Percentiles rank a stretch among this genome's conserved stretches.
Evolutionary conservation across 2,113 vertebrate species (phyloP).

Genomic region (Rhombomys opimus): DNA sequence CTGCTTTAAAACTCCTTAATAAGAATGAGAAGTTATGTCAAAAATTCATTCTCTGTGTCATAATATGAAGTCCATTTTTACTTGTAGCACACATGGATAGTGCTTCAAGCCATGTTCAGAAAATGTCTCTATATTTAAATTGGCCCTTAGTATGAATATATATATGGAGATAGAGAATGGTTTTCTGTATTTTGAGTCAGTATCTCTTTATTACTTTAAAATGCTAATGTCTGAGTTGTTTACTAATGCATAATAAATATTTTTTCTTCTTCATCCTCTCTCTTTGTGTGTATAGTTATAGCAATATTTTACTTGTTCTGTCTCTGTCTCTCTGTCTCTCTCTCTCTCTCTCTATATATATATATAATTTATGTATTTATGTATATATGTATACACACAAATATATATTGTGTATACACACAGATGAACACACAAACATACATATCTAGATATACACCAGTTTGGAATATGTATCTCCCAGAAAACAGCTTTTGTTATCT

Average conservation of each 20-base stretch:
- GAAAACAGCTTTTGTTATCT: neutral
- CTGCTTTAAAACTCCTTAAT: constrained; percentile 68
- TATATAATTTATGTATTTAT: neutral
- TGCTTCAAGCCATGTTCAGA: constrained; percentile 44
- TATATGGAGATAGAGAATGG: neutral
- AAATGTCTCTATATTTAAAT: constrained; percentile 54
- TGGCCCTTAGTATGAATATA: neutral
- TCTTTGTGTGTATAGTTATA: neutral
- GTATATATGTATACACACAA: neutral
- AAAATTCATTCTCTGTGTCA: constrained; percentile 14
- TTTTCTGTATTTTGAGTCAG: constrained; percentile 50
- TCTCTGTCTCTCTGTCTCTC: neutral
- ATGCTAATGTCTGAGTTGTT: neutral
- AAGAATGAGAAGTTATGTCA: constrained; percentile 35
- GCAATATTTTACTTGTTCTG: neutral
- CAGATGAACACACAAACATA: neutral
- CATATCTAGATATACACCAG: neutral
- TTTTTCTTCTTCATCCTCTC: neutral
- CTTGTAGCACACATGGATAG: neutral
- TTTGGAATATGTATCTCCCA: neutral
- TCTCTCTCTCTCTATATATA: neutral
- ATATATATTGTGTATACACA: neutral
- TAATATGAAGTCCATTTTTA: neutral
- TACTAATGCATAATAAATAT: constrained; percentile 43
- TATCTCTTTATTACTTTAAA: constrained; percentile 65